Evolutionary conservation across 2,888 invertebrate species (phyloP).

Genomic region (Lycocerus yunnanus): DNA sequence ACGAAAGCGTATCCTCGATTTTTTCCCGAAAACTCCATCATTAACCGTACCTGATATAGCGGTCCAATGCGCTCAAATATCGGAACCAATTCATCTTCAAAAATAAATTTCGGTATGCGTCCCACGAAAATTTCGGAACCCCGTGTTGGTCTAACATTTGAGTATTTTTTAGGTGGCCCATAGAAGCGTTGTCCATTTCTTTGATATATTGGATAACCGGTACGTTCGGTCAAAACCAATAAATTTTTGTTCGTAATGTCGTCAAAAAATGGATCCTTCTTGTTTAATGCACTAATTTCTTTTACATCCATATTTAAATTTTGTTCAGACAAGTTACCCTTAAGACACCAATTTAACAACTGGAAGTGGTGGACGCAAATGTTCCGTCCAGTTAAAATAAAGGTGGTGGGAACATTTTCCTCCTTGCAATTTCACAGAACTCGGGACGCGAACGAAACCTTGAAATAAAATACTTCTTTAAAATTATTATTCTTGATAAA

Average conservation of each 20-base stretch:
- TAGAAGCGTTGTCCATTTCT: constrained; percentile 80
- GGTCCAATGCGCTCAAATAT: constrained; percentile 68
- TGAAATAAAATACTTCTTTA: neutral
- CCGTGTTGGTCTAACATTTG: neutral
- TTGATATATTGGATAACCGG: constrained; percentile 53
- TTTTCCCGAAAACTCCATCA: constrained; percentile 81
- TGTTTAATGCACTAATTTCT: neutral
- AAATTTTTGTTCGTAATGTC: neutral
- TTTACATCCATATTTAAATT: neutral
- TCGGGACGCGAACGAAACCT: neutral
- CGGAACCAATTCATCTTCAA: constrained; percentile 79
- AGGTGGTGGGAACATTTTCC: neutral
- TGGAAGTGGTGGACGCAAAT: neutral
- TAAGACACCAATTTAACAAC: neutral
- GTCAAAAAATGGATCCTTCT: neutral
- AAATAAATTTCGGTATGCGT: constrained; percentile 75
- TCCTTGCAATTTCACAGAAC: neutral
- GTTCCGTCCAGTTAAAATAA: neutral
- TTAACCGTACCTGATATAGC: constrained; percentile 76
- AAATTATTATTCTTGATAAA: neutral
- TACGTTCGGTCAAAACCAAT: neutral
- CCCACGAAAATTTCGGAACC: constrained; percentile 77
- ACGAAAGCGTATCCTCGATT: constrained; percentile 84
- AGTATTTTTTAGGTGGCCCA: constrained; percentile 66
- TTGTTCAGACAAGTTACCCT: neutral